Evolutionary conservation across 2,888 invertebrate species (phyloP).

Genomic region (Apamea sordens): DNA sequence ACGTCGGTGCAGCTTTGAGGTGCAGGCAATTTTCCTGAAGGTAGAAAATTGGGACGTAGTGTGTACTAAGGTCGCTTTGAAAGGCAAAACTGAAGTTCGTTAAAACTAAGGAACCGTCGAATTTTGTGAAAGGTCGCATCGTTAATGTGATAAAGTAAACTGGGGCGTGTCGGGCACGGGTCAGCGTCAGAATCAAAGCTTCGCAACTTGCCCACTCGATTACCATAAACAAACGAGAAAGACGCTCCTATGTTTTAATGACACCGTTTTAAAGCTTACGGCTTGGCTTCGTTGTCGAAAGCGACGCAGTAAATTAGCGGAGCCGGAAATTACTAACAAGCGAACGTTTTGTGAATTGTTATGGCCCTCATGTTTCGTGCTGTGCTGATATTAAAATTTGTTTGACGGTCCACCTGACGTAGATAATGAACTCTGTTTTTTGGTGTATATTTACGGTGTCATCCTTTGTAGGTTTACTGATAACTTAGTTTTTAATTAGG

Average conservation of each 20-base stretch:
- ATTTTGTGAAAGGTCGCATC: slow-evolving; percentile 82
- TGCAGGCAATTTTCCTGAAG: slow-evolving; percentile 70
- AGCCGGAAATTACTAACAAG: slow-evolving; percentile 69
- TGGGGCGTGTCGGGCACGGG: slow-evolving; percentile 77
- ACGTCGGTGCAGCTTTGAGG: slow-evolving; percentile 70
- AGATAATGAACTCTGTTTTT: slow-evolving; percentile 50
- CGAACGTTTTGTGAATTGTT: slow-evolving; percentile 58
- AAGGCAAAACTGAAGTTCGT: slow-evolving; percentile 78
- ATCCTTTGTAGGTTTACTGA: slow-evolving; percentile 16
- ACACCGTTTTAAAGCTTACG: slow-evolving; percentile 83
- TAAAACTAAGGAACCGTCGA: slow-evolving; percentile 79
- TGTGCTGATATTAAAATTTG: slow-evolving; percentile 56
- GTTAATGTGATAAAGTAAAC: slow-evolving; percentile 84
- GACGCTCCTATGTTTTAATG: slow-evolving; percentile 86
- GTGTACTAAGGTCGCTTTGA: slow-evolving; percentile 73
- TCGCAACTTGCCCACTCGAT: slow-evolving; percentile 87
- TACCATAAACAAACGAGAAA: slow-evolving; percentile 89
- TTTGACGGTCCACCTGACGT: slow-evolving; percentile 52
- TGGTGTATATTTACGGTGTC: slow-evolving; percentile 27
- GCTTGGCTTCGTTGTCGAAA: slow-evolving; percentile 67
- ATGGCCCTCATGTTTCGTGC: slow-evolving; percentile 44
- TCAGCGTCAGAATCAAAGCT: slow-evolving; percentile 85
- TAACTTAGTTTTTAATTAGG: slow-evolving; percentile 30
- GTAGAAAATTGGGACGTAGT: slow-evolving; percentile 69
- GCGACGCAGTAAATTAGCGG: slow-evolving; percentile 74